Evolutionary conservation across 2,888 invertebrate species (phyloP), one percentile per base, ranked within the genome.

Genomic region (Oxystoma pomonae): DNA sequence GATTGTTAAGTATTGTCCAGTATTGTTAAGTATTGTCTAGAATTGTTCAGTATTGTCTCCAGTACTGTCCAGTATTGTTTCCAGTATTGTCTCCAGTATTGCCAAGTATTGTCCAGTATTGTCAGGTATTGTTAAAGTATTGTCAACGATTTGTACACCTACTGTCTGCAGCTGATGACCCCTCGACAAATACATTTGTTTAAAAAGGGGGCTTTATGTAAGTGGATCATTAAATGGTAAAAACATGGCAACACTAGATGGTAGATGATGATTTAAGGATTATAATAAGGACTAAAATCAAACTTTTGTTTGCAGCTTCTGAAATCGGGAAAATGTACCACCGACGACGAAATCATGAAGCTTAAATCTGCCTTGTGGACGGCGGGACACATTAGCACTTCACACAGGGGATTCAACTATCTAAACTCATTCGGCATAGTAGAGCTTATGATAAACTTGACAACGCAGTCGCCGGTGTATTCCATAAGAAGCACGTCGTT

Each of bases 321-420:
- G 21, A 74, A 76, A 49, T 73, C 78, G 52, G 86, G 84, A 57
- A 83, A 84, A 64, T 89, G 87, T 73, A 79, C 81, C 1, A 86
- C 85, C 12, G 89, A 90, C 59, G 84, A 85, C 65, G 89, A 90
- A 71, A 87, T 93, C 60, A 80, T 91, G 55, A 88, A 90, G 67
- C 78, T 96, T 53, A 98, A 98, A 79, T 87, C 94, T 3, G 90
- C 95, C 0, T 80, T 98, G 0, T 98, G 98, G 97, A 91, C 92
- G 1, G 77, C 91, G 58, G 94, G 94, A 16, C 94, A 95, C 78
- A 85, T 92, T 12, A 92, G 90, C 1, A 89, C 90, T 0, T 90
- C 93, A 5, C 81, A 85, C 0, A 85, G 87, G 69, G 96, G 96
- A 1, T 84, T 93, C 7, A 87, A 88, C 58, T 86, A 90, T 72